Base-by-base conservation (phyloP, 1,140 invertebrate species). In the Nasonia vitripennis region DNA sequence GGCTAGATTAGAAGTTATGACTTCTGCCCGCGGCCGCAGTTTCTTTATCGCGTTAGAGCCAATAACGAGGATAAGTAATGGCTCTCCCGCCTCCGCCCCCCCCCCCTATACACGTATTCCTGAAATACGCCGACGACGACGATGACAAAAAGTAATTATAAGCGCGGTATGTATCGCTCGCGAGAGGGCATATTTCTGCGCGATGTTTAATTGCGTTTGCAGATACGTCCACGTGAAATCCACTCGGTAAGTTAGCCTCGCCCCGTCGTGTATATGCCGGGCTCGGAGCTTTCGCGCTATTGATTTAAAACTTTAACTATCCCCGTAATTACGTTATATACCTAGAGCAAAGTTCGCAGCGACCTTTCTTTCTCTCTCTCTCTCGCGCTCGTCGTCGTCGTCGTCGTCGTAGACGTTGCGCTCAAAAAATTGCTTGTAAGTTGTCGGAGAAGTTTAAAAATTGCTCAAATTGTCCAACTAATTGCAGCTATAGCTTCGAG, bases 251-350 rank as follows among this genome's bases (percentile, higher is more conserved):
- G 2, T 62, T 62, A 62, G 20, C 78, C 62, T 67, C 14, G 62
- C 62, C 62, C n/a, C 14, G 17, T 20, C 20, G 5, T 71, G 68
- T 17, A n/a, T 17, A 20, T 62, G 20, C 17, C 55, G 2, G 4
- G 5, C 20, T 51, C 48, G 14, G 48, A 17, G 55, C 55, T 62
- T 62, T 62, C 55, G 55, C 55, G 20, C 17, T 62, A 62, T 62
- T 62, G 55, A 62, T 62, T 62, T 62, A 62, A 62, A 62, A 62
- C 55, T 62, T 62, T 62, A 62, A 62, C 55, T 62, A 62, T 62
- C 55, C 55, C 1, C 14, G 55, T 62, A 62, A 62, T 62, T 62
- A 62, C 17, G 55, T 62, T 62, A 62, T 48, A 48, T 62, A 62
- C 55, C 17, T 20, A 62, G 17, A 62, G 55, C 20, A 62, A 62